These are phyloP conservation scores for Melipona beecheii DNA, from an alignment of 2,888 invertebrate genomes.

Conservation along the genomic window DNA sequence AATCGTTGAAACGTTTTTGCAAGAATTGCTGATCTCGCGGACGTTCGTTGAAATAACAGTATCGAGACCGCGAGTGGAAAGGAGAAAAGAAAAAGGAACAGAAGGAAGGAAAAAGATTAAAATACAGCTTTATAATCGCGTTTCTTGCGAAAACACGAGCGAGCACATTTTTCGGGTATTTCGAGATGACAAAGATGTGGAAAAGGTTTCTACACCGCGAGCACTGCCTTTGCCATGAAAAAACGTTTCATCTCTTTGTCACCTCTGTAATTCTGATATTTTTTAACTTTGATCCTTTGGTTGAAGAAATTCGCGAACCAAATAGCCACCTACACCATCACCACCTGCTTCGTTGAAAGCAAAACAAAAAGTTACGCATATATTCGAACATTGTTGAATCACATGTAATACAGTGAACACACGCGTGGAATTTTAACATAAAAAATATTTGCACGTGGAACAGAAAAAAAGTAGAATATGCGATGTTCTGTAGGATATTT, in stretches of 20 bases:
- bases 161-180: constrained; percentile 26
- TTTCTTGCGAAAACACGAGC: constrained; percentile 16
- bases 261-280: constrained; percentile 30
- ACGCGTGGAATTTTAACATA: too few species aligned
- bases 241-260: constrained; percentile 40
- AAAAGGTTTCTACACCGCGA: constrained; percentile 9
- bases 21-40: not conserved
- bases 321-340: not conserved
- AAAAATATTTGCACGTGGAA: too few species aligned
- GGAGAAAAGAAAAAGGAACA: not conserved
- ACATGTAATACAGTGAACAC: not conserved
- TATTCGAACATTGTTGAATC: not conserved
- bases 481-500: too few species aligned
- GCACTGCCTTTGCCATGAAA: constrained; percentile 24
- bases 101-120: not conserved
- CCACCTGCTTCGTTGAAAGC: not conserved
- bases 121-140: not conserved
- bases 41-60: constrained; percentile 1
- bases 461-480: too few species aligned
- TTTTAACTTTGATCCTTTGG: not conserved
- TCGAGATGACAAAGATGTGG: not conserved
- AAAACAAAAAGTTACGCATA: not conserved
- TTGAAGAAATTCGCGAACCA: not conserved
- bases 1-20: not conserved
- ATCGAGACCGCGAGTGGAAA: not conserved